Evolutionary conservation across 2,888 invertebrate genomes (phyloP), one percentile per base, ranked within the genome.

Genomic region (Mechanitis mazaeus): DNA sequence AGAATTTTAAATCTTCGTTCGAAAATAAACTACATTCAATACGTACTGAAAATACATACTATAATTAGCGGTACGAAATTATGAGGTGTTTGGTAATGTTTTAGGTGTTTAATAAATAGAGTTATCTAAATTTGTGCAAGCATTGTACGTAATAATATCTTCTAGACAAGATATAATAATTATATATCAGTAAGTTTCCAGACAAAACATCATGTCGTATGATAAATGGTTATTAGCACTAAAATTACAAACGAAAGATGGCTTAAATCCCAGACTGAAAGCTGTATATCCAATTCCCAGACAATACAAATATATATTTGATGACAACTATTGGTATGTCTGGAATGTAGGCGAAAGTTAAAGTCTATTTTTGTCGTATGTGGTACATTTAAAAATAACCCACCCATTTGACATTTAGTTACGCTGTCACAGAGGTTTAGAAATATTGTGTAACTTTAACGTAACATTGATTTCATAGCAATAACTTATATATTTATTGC

Each of bases 321-420:
- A 56, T 57, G 9, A 55, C 42, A 54, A 56, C 55, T 54, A 53
- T 35, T 45, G 57, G 33, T 54, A 58, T 61, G 64, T 59, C 59
- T 64, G 65, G 65, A 64, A 66, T 66, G 60, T 50, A 56, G 60
- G 33, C 56, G 60, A 60, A 60, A 53, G 53, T 60, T 60, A 56
- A 38, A 20, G 33, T 66, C 65, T 66, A 66, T 66, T 66, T 66
- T 61, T 56, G 61, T 55, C 58, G 61, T 55, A 66, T 59, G 63
- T 59, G 55, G 55, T 64, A 45, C 63, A 50, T 56, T 54, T 42
- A 54, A 66, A 66, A 66, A 65, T 65, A 65, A 61, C 56, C 28
- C 60, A 47, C 33, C n/a, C 45, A 56, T 61, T 60, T 63, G 65
- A 65, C 65, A 65, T 61, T 60, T 58, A 38, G 60, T 56, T 63